Evolutionary conservation across 2,888 invertebrate genomes (phyloP).

Genomic region (Sylvicola cinctus): DNA sequence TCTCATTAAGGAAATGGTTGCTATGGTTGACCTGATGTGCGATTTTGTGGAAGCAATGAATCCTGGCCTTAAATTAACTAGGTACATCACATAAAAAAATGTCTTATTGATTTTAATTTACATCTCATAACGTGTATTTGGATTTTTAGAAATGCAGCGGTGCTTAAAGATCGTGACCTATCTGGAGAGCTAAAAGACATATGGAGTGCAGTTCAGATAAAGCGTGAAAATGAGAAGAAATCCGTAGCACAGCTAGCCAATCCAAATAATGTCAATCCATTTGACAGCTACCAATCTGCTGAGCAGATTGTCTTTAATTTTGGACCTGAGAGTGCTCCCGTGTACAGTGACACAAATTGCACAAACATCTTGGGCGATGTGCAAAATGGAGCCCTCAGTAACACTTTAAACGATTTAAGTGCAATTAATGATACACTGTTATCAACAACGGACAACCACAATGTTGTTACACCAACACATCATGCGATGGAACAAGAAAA

Average conservation of each 20-base stretch:
- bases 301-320: slow-evolving; percentile 10
- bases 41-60: slow-evolving; percentile 58
- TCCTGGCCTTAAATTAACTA: slow-evolving; percentile 35
- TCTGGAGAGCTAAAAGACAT: slow-evolving; percentile 53
- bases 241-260: not conserved
- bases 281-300: slow-evolving; percentile 6
- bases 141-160: slow-evolving; percentile 26
- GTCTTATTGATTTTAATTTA: slow-evolving; percentile 1
- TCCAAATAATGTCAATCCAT: slow-evolving; percentile 2
- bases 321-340: slow-evolving; percentile 8
- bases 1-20: slow-evolving; percentile 34
- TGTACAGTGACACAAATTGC: no score
- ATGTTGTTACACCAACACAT: no score
- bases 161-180: slow-evolving; percentile 44
- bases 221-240: slow-evolving; percentile 28
- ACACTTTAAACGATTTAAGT: no score
- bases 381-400: no score
- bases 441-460: no score
- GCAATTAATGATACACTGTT: no score
- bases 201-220: slow-evolving; percentile 46
- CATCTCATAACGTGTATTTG: not conserved
- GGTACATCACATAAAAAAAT: slow-evolving; percentile 15
- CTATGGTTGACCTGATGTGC: slow-evolving; percentile 43
- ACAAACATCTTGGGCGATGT: no score
- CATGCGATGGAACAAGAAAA: no score